phyloP scores from a whole-genome alignment of 2,888 invertebrate species.

The Parnassius glacialis region DNA sequence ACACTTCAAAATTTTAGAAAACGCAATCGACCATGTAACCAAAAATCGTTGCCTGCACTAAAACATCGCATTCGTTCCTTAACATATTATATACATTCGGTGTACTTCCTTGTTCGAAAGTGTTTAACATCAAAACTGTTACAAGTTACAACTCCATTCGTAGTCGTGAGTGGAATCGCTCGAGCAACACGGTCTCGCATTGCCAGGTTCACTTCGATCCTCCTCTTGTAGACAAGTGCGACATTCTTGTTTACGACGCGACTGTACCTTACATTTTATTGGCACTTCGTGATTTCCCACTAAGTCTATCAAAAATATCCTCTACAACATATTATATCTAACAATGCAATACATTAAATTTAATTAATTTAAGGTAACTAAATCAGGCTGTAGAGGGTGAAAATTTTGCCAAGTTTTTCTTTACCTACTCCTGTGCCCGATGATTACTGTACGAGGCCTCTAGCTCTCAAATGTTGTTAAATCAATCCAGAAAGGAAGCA shows the following conservation, averaged over 20 bases:
- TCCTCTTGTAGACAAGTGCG: constrained; percentile 38
- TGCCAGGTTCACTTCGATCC: constrained; percentile 14
- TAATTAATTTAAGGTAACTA: too few relatives aligned
- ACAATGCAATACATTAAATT: too few relatives aligned
- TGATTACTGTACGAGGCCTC: too few relatives aligned
- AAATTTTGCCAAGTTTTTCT: too few relatives aligned
- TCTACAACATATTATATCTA: background rate
- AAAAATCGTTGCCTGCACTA: constrained; percentile 1
- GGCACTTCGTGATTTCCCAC: constrained; percentile 58
- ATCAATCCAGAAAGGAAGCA: too few relatives aligned
- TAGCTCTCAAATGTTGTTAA: too few relatives aligned
- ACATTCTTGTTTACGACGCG: constrained; percentile 57
- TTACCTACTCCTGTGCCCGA: too few relatives aligned
- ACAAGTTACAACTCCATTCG: constrained; percentile 25
- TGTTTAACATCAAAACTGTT: constrained; percentile 23
- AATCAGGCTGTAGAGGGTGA: too few relatives aligned
- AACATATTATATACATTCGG: constrained; percentile 14
- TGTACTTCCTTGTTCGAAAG: constrained; percentile 22
- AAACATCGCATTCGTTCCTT: constrained; percentile 1
- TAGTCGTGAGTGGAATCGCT: constrained; percentile 23
- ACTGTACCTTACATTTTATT: constrained; percentile 59
- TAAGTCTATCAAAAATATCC: constrained; percentile 35
- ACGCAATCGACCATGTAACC: background rate
- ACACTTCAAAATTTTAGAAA: too few relatives aligned
- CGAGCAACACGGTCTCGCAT: constrained; percentile 5